These are phyloP conservation scores for Scrobipalpa atriplicella DNA, from an alignment of 2,888 invertebrate genomes.

Conservation along the genomic window DNA sequence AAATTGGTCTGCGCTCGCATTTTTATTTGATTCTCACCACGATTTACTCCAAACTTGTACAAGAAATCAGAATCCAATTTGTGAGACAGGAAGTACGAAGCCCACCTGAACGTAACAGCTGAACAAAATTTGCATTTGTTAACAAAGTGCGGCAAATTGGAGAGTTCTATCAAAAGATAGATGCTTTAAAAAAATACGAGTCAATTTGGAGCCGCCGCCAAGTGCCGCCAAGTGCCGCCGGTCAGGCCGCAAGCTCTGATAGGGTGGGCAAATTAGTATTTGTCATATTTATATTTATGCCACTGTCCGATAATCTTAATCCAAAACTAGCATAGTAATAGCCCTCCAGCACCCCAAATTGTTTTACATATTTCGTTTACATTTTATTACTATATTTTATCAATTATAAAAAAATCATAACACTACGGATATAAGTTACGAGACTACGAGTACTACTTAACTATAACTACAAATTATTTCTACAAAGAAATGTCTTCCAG, in stretches of 20 bases:
- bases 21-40: neutral
- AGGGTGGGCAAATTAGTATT: neutral
- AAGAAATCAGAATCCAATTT: conserved; percentile 9
- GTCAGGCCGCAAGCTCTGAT: neutral
- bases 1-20: neutral
- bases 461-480: too few relatives aligned
- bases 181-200: neutral
- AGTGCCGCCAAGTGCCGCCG: neutral
- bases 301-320: too few relatives aligned
- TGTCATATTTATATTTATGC: too few relatives aligned
- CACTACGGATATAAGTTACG: too few relatives aligned
- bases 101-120: conserved; percentile 5
- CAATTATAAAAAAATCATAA: too few relatives aligned
- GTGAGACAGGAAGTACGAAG: neutral
- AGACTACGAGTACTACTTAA: too few relatives aligned
- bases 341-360: too few relatives aligned
- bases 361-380: too few relatives aligned
- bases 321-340: too few relatives aligned
- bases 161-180: neutral
- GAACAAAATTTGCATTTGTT: conserved; percentile 6
- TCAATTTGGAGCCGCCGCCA: neutral
- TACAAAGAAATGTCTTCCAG: too few relatives aligned
- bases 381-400: too few relatives aligned
- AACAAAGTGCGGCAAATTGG: conserved; percentile 4
- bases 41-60: neutral